phyloP scores from a whole-genome alignment of 2,888 invertebrate species.

The Drosophila phalerata region DNA sequence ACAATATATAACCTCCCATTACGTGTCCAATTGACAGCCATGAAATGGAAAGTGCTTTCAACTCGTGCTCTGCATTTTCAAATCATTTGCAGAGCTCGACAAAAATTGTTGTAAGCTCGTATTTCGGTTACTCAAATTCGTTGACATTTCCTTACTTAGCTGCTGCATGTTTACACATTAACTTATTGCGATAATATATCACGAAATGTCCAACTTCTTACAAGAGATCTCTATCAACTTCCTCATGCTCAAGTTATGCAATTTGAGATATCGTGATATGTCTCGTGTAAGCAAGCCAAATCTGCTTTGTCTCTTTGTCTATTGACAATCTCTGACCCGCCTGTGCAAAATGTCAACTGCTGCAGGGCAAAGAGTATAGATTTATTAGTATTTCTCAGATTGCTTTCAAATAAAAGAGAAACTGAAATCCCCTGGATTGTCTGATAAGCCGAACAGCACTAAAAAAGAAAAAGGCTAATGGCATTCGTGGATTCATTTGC shows the following conservation, averaged over 20 bases:
- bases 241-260: neutral
- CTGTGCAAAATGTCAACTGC: conserved; percentile 63
- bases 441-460: conserved; percentile 59
- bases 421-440: conserved; percentile 49
- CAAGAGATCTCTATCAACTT: conserved; percentile 1
- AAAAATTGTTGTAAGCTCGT: conserved; percentile 33
- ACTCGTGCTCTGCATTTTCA: conserved; percentile 66
- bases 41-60: conserved; percentile 41
- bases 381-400: conserved; percentile 56
- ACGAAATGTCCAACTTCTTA: neutral
- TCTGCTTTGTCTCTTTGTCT: conserved; percentile 39
- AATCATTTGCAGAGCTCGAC: conserved; percentile 32
- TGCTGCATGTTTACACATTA: conserved; percentile 3
- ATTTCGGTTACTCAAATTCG: conserved; percentile 31
- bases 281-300: conserved; percentile 17
- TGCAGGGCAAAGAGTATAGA: conserved; percentile 59
- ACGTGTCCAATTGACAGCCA: conserved; percentile 32
- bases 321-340: conserved; percentile 54
- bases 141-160: conserved; percentile 8
- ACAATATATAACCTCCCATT: conserved; percentile 19
- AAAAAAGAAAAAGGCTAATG: conserved; percentile 35
- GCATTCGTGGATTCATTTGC: conserved; percentile 41
- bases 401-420: conserved; percentile 67
- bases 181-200: neutral
- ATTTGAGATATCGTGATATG: conserved; percentile 28